Evolutionary conservation across 2,797 vertebrate species (phyloP).

Genomic region (Macropus fuliginosus): DNA sequence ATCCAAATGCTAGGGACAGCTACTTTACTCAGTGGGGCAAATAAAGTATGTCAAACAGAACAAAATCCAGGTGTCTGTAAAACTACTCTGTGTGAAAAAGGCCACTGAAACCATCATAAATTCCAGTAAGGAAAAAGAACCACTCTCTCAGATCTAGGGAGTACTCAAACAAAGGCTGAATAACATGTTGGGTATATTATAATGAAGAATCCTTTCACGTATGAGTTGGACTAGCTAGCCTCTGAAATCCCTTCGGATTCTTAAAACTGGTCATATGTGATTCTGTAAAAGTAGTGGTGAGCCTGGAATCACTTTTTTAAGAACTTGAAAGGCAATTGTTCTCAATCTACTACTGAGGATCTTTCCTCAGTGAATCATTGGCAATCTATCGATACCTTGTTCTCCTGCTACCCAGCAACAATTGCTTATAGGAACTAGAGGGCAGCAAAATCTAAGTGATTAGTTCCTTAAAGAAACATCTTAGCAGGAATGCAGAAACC

Average conservation of each 20-base stretch:
- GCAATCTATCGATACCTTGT: neutral
- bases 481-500: neutral
- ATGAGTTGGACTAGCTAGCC: neutral
- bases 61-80: neutral
- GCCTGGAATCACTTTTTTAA: neutral
- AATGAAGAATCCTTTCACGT: neutral
- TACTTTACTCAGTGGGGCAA: constrained; percentile 26
- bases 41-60: constrained; percentile 2
- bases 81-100: neutral
- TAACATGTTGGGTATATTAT: neutral
- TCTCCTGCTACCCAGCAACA: constrained; percentile 6
- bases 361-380: neutral
- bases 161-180: neutral
- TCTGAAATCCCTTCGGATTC: neutral
- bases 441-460: neutral
- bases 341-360: neutral
- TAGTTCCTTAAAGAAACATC: constrained; percentile 1
- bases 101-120: neutral
- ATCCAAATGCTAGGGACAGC: neutral
- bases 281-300: neutral
- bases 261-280: neutral
- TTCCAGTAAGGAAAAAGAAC: neutral
- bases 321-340: neutral
- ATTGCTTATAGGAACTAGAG: neutral
- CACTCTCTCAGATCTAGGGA: neutral